phyloP scores from a whole-genome alignment of 2,797 vertebrate genomes.

The Falco biarmicus region DNA sequence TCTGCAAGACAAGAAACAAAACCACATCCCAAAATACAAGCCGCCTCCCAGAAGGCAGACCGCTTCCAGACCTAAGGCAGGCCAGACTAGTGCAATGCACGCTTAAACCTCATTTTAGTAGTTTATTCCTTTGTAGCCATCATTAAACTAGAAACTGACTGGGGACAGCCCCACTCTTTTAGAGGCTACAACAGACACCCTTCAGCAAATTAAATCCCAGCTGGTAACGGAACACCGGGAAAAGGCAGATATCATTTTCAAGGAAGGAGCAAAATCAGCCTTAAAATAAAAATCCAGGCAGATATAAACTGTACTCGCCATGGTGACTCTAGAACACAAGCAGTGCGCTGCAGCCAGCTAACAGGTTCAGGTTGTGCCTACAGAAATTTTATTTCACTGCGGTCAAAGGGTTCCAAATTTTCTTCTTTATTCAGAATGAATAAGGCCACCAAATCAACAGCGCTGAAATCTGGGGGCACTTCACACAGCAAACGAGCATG shows the following conservation, averaged over 20 bases:
- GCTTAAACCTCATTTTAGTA: not conserved
- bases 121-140: not conserved
- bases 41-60: not conserved
- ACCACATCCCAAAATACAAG: not conserved
- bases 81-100: not conserved
- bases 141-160: not conserved
- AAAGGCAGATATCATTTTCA: not conserved
- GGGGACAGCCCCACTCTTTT: not conserved
- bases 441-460: not conserved
- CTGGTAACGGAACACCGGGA: not conserved
- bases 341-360: not conserved
- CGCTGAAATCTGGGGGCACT: not conserved
- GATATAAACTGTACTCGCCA: not conserved
- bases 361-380: not conserved
- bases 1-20: not conserved
- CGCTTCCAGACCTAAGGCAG: not conserved
- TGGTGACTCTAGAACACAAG: not conserved
- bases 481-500: fast-evolving
- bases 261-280: not conserved
- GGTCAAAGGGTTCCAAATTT: not conserved
- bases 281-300: not conserved
- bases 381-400: not conserved
- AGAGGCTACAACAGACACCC: not conserved
- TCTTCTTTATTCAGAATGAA: not conserved
- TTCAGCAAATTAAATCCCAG: not conserved